A percentile compares a stretch with the other conserved stretches of the same genome.
phyloP scores from a whole-genome alignment of 2,113 vertebrate genomes.

The Chamaea fasciata region DNA sequence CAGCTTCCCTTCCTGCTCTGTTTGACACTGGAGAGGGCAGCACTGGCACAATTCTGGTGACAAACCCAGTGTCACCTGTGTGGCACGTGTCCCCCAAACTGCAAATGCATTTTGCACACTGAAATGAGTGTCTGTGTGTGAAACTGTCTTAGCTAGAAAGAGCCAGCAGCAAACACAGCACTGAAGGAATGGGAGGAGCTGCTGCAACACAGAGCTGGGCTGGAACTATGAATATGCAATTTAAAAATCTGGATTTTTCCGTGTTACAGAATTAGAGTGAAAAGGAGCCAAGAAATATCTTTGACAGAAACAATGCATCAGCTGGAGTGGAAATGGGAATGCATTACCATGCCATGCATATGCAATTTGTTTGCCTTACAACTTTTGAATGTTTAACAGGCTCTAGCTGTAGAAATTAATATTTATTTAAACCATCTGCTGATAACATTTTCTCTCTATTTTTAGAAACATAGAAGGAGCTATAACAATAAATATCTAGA shows the following conservation, averaged over 20 bases:
- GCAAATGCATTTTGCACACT: neutral
- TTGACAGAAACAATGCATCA: conserved; percentile 37
- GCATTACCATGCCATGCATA: conserved; percentile 18
- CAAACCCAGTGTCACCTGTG: neutral
- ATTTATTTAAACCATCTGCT: conserved; percentile 62
- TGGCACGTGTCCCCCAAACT: neutral
- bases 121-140: neutral
- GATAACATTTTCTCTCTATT: conserved; percentile 7
- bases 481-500: conserved; percentile 2
- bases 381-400: conserved; percentile 5
- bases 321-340: conserved; percentile 1
- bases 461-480: conserved; percentile 20
- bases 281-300: conserved; percentile 7
- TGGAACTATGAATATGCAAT: neutral
- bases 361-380: neutral
- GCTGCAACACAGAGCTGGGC: neutral
- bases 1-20: neutral
- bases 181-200: neutral
- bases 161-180: neutral
- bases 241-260: conserved; percentile 25
- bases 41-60: neutral
- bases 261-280: neutral
- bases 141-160: neutral
- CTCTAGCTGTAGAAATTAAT: conserved; percentile 42
- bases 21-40: neutral